Evolutionary conservation across 2,113 vertebrate species (phyloP).

Genomic region (Poecile atricapillus): DNA sequence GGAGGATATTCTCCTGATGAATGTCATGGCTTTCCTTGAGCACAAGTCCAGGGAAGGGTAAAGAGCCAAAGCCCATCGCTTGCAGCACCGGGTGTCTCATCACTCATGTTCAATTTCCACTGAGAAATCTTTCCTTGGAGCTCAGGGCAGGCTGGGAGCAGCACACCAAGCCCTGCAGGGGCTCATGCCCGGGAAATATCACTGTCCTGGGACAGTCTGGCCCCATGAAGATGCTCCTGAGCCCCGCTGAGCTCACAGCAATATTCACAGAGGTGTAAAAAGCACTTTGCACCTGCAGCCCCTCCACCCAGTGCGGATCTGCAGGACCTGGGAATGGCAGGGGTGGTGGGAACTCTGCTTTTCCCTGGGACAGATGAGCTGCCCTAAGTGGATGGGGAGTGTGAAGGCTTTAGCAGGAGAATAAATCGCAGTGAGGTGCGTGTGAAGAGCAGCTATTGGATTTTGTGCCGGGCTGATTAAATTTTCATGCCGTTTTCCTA

Average conservation of each 20-base stretch:
- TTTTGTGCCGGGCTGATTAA: not conserved
- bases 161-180: not conserved
- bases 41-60: not conserved
- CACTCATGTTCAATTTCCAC: rapidly evolving
- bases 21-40: not conserved
- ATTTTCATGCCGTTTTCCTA: conserved; percentile 8
- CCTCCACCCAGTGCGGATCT: rapidly evolving
- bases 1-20: not conserved
- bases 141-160: not conserved
- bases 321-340: not conserved
- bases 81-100: not conserved
- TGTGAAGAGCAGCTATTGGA: not conserved
- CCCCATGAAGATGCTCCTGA: rapidly evolving
- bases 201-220: rapidly evolving
- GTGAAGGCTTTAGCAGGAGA: not conserved
- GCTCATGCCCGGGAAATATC: not conserved
- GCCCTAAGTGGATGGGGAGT: rapidly evolving
- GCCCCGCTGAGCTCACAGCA: not conserved
- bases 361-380: not conserved
- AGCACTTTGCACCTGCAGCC: not conserved
- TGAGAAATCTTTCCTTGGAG: not conserved
- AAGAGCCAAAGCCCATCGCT: not conserved
- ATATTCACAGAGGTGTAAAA: not conserved
- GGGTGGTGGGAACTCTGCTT: rapidly evolving
- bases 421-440: not conserved